phyloP scores from a whole-genome alignment of 2,113 vertebrate species.

The Petrocephalus zakoni region DNA sequence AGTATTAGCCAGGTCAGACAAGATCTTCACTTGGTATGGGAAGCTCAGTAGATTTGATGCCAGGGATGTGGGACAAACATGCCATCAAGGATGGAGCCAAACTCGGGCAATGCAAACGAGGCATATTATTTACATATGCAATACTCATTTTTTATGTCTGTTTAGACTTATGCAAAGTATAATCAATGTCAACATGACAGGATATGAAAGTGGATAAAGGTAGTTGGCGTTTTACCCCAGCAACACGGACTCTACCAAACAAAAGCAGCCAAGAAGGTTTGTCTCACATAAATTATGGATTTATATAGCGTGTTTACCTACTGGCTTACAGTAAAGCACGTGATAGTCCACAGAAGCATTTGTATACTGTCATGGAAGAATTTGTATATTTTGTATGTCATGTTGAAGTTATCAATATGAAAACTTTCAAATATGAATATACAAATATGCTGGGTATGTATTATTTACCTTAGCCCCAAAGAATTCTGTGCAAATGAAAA shows the following conservation, averaged over 20 bases:
- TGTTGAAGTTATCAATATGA: conserved; percentile 2
- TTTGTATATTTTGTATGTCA: conserved; percentile 5
- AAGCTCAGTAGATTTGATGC: background rate
- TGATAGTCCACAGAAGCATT: background rate
- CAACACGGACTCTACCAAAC: background rate
- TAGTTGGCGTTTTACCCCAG: background rate
- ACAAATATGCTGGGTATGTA: background rate
- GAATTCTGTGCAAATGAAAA: background rate
- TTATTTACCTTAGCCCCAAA: background rate
- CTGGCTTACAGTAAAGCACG: background rate
- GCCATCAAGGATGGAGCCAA: background rate
- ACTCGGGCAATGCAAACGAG: background rate
- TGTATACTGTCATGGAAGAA: background rate
- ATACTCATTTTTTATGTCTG: background rate
- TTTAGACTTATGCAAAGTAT: conserved; percentile 13
- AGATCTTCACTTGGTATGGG: background rate
- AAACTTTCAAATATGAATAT: conserved; percentile 12
- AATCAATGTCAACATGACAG: background rate
- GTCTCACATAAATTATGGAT: background rate
- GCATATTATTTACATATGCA: background rate
- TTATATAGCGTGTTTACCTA: background rate
- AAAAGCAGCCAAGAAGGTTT: background rate
- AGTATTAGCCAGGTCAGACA: background rate
- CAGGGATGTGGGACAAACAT: background rate
- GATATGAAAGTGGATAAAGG: background rate